These are phyloP conservation scores for Holocentrus rufus DNA, from an alignment of 2,797 vertebrate species.

Conservation along the genomic window DNA sequence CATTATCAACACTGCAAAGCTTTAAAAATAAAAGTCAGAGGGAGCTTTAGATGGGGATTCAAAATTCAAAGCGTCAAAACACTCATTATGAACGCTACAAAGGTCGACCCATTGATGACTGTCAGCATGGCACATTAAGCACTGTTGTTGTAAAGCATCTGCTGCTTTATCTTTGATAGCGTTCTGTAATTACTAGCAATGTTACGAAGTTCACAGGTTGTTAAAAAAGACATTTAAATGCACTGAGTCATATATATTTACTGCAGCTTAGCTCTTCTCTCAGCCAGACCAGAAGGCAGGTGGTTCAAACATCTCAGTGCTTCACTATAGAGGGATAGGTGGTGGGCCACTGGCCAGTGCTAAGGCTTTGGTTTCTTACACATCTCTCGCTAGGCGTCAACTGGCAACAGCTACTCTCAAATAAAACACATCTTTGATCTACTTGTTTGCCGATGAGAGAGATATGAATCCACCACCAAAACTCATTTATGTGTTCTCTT, in stretches of 20 bases:
- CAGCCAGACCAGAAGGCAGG: background rate
- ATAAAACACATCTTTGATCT: slow-evolving; percentile 8
- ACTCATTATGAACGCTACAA: too few relatives aligned
- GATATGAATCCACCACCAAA: background rate
- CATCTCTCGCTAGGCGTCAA: slow-evolving; percentile 1
- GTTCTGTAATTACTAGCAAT: background rate
- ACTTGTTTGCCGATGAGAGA: background rate
- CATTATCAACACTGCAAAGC: background rate
- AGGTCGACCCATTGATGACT: background rate
- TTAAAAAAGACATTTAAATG: background rate
- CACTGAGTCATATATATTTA: slow-evolving; percentile 6
- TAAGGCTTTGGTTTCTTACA: slow-evolving; percentile 37
- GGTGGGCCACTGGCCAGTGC: slow-evolving; percentile 11
- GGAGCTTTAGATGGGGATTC: too few relatives aligned
- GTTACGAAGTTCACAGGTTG: slow-evolving; percentile 1
- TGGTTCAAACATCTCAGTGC: background rate
- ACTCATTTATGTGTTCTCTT: background rate
- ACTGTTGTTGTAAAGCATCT: background rate
- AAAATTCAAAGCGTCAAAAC: too few relatives aligned
- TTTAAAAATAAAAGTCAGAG: too few relatives aligned
- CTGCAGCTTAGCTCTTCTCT: background rate
- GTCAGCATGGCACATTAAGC: background rate
- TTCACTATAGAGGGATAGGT: slow-evolving; percentile 7
- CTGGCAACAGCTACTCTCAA: slow-evolving; percentile 1
- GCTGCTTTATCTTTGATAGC: background rate